A percentile compares a stretch with the other conserved stretches of the same genome.
Conservation (phyloP, 2,113 vertebrate genomes). For the Etheostoma cragini region DNA sequence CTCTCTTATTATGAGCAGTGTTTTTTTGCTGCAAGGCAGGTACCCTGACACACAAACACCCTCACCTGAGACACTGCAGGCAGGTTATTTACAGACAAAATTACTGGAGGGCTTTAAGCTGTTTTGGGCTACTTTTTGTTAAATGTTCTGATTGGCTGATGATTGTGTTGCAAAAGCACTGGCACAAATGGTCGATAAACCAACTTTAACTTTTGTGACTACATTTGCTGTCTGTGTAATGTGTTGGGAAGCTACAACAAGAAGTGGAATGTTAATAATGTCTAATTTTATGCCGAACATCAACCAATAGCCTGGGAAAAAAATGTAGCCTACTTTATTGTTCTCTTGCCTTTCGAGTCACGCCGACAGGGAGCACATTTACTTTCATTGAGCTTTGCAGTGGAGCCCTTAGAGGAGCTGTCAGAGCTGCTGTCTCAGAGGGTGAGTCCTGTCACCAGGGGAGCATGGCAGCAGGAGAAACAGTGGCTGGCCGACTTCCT, state of each 20-base stretch:
- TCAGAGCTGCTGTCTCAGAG: conserved; percentile 64
- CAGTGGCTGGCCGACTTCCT: conserved; percentile 41
- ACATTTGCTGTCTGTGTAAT: conserved; percentile 49
- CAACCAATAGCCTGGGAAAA: conserved; percentile 69
- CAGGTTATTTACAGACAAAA: conserved; percentile 45
- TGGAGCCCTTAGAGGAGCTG: conserved; percentile 67
- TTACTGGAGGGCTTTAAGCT: conserved; percentile 18
- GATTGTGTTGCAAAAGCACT: background rate
- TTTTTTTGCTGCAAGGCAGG: conserved; percentile 55
- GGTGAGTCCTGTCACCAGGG: conserved; percentile 62
- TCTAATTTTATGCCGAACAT: conserved; percentile 64
- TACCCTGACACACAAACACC: conserved; percentile 40
- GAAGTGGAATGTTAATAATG: conserved; percentile 62
- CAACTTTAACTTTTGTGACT: conserved; percentile 28
- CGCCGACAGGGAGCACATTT: conserved; percentile 52
- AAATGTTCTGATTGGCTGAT: conserved; percentile 25
- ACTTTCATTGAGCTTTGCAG: conserved; percentile 56
- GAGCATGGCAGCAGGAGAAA: conserved; percentile 53
- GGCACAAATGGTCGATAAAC: conserved; percentile 44
- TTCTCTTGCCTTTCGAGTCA: conserved; percentile 51
- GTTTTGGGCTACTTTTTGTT: conserved; percentile 15
- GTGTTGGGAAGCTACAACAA: conserved; percentile 29
- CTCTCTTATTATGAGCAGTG: conserved; percentile 63
- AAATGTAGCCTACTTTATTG: conserved; percentile 59
- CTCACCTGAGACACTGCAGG: conserved; percentile 52